Percentiles rank a stretch among this genome's conserved stretches.
Evolutionary conservation across 2,113 vertebrate genomes (phyloP).

Genomic region (Thermophis baileyi): DNA sequence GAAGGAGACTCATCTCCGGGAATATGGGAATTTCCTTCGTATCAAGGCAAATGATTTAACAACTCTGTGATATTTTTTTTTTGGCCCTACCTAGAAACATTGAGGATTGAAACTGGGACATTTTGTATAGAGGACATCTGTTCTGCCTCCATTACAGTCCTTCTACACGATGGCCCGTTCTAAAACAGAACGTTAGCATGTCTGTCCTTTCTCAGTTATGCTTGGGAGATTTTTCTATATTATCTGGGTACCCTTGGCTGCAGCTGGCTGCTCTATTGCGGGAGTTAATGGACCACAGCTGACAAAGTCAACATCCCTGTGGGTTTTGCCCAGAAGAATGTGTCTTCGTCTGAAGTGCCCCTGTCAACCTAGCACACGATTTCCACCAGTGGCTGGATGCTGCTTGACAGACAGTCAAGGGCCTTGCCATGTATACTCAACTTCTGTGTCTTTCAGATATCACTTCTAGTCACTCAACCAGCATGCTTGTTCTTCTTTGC

Average conservation of each 20-base stretch:
- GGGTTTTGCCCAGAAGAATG: conserved; percentile 8
- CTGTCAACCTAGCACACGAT: not conserved
- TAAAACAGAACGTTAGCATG: not conserved
- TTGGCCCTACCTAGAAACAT: not conserved
- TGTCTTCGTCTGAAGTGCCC: conserved; percentile 1
- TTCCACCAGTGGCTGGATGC: not conserved
- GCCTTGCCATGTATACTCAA: not conserved
- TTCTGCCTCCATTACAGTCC: not conserved
- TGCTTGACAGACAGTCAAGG: not conserved
- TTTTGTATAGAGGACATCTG: not conserved
- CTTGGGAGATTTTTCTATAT: not conserved
- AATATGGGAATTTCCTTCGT: not conserved
- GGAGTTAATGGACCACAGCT: not conserved
- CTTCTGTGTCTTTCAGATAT: not conserved
- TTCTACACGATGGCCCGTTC: not conserved
- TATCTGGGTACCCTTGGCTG: not conserved
- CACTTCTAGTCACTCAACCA: not conserved
- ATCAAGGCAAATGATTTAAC: not conserved
- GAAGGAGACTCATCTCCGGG: not conserved
- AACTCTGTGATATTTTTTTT: not conserved
- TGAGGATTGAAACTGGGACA: not conserved
- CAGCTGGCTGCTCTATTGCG: not conserved
- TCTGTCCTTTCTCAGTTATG: not conserved
- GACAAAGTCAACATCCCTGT: not conserved
- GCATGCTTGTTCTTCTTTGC: not conserved